phyloP scores from a whole-genome alignment of 1,140 invertebrate species.

The Aricia agestis region DNA sequence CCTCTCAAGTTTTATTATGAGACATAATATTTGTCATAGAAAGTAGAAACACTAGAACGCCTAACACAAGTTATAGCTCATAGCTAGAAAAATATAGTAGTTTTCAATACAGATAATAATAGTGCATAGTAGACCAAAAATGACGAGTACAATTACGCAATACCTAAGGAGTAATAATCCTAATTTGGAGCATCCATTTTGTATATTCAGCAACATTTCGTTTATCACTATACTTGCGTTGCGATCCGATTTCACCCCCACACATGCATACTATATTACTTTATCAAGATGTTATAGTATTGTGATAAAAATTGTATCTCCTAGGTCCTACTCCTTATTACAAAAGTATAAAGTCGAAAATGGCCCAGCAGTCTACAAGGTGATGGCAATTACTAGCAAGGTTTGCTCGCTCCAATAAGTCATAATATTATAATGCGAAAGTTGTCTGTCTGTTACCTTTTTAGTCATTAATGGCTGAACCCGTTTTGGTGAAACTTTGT shows the following conservation, averaged over 20 bases:
- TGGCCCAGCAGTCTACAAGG: neutral
- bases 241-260: conserved; percentile 3
- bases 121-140: no score
- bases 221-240: neutral
- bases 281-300: no score
- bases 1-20: no score
- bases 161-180: neutral
- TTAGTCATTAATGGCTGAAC: no score
- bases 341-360: neutral
- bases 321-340: neutral
- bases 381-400: neutral
- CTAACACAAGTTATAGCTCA: no score
- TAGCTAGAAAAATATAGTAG: no score
- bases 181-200: neutral
- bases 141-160: no score
- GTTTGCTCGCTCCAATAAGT: neutral
- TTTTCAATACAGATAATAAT: no score
- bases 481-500: no score
- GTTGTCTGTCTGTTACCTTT: no score
- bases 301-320: neutral
- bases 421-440: neutral
- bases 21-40: no score
- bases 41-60: no score
- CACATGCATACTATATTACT: neutral
- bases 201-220: neutral